These are phyloP conservation scores for Pogonomyrmex barbatus DNA, from an alignment of 1,140 invertebrate species.

Conservation along the genomic window DNA sequence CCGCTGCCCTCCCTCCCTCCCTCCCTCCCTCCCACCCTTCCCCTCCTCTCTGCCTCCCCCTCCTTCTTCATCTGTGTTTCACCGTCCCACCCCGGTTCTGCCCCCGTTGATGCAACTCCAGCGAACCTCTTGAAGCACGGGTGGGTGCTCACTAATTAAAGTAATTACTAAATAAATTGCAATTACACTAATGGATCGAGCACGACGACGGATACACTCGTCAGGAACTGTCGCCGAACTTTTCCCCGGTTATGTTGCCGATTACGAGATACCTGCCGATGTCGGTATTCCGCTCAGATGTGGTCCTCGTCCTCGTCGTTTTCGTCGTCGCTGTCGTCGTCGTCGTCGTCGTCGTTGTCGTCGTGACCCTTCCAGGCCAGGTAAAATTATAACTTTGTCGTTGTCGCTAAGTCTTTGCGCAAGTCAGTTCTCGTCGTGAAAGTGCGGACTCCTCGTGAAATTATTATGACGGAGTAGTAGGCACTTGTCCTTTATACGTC, in stretches of 20 bases:
- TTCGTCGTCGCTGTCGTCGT: neutral
- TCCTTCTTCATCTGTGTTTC: constrained; percentile 52
- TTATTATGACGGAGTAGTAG: neutral
- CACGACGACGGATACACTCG: constrained; percentile 76
- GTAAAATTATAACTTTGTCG: constrained; percentile 40
- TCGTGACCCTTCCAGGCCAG: constrained; percentile 1
- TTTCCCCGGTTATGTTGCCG: constrained; percentile 76
- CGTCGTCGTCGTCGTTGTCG: neutral
- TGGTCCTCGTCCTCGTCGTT: constrained; percentile 29
- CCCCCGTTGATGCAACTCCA: constrained; percentile 67
- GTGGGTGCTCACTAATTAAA: constrained; percentile 84
- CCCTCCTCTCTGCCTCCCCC: neutral
- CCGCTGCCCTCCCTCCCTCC: constrained; percentile 29
- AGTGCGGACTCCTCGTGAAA: neutral
- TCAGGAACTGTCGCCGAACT: constrained; percentile 76
- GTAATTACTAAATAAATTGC: constrained; percentile 86
- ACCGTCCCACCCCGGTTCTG: constrained; percentile 40
- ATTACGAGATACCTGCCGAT: constrained; percentile 67
- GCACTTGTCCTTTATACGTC: neutral
- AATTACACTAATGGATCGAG: constrained; percentile 85
- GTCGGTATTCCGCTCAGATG: constrained; percentile 52
- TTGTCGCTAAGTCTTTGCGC: neutral
- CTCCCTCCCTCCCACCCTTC: neutral
- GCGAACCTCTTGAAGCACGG: constrained; percentile 71
- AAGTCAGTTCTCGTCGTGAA: neutral